These are phyloP conservation scores for Auanema freiburgensis DNA, from an alignment of 2,888 invertebrate genomes.

Conservation along the genomic window DNA sequence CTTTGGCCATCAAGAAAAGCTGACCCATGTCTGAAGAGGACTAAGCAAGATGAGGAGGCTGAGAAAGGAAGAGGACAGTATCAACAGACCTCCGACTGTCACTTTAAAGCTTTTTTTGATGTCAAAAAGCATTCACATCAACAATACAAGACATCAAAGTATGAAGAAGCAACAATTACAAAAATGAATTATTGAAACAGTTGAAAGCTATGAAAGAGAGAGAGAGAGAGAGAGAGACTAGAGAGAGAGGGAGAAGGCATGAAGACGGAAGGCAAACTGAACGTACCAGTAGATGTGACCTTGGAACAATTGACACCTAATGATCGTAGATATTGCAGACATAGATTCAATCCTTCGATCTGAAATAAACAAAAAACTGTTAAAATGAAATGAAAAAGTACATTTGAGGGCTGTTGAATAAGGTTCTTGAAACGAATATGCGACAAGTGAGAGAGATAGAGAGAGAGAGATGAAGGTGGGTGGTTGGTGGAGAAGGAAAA, in stretches of 20 bases:
- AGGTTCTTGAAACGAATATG: not conserved
- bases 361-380: conserved; percentile 20
- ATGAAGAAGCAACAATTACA: conserved; percentile 14
- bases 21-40: too few species aligned
- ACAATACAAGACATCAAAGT: conserved; percentile 1
- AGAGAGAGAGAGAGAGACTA: conserved; percentile 10
- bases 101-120: too few species aligned
- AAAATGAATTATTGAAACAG: not conserved
- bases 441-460: conserved; percentile 1
- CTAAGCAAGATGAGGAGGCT: too few species aligned
- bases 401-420: not conserved
- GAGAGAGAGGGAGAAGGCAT: not conserved
- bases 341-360: conserved; percentile 44
- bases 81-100: too few species aligned
- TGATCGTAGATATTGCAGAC: conserved; percentile 45
- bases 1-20: too few species aligned
- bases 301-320: conserved; percentile 49
- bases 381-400: not conserved
- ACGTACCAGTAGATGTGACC: conserved; percentile 45
- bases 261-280: conserved; percentile 2
- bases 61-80: not conserved
- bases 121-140: conserved; percentile 1
- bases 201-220: conserved; percentile 9
- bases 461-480: not conserved
- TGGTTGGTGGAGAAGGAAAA: too few species aligned